phyloP scores from a whole-genome alignment of 2,797 vertebrate genomes.

The Poliocrania exsul region DNA sequence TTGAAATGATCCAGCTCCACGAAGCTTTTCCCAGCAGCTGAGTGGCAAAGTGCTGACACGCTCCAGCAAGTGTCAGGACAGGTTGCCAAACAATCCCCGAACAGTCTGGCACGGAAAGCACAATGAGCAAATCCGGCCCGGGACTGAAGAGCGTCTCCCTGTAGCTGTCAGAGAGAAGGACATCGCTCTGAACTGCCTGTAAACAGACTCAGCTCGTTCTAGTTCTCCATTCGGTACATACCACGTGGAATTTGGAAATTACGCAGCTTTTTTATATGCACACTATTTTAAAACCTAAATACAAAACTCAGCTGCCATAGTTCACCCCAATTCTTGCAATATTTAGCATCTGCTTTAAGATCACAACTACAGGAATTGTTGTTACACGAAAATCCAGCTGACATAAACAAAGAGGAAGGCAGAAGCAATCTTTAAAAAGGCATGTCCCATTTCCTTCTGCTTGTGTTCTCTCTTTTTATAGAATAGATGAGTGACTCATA shows the following conservation, averaged over 20 bases:
- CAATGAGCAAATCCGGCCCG: background rate
- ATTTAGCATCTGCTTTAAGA: conserved; percentile 43
- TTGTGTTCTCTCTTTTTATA: conserved; percentile 53
- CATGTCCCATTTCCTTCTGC: conserved; percentile 34
- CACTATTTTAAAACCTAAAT: background rate
- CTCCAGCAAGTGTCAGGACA: background rate
- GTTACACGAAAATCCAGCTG: conserved; percentile 17
- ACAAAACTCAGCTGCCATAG: background rate
- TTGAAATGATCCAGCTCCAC: background rate
- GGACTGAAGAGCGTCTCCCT: background rate
- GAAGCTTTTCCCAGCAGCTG: background rate
- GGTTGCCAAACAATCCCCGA: conserved; percentile 18
- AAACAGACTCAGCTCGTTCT: background rate
- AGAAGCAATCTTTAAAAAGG: conserved; percentile 37
- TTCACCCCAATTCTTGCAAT: background rate
- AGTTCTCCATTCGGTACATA: background rate
- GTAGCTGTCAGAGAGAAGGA: background rate
- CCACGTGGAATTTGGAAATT: background rate
- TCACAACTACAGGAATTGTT: background rate
- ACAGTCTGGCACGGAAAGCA: background rate
- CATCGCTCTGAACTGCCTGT: background rate
- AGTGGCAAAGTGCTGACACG: background rate
- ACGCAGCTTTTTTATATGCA: background rate
- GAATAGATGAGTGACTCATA: conserved; percentile 40
- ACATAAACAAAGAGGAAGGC: conserved; percentile 33